Evolutionary conservation across 1,140 invertebrate genomes (phyloP).

Genomic region (Paraescarpia echinospica): DNA sequence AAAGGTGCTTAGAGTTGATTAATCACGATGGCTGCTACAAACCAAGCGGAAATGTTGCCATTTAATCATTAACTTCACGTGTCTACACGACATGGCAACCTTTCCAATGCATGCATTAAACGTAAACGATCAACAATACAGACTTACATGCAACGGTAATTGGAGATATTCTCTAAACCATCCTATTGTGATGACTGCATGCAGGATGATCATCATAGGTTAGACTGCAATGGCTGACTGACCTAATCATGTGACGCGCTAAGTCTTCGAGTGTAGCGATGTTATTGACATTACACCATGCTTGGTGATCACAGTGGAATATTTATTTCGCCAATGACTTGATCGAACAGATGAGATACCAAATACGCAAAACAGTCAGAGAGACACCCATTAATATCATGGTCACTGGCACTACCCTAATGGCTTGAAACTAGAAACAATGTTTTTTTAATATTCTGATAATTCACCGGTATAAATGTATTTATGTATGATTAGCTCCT

Average conservation of each 20-base stretch:
- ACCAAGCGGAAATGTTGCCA: not conserved
- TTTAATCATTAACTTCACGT: not conserved
- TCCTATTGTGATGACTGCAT: not conserved
- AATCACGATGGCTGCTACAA: not conserved
- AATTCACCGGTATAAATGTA: not conserved
- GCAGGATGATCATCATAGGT: not conserved
- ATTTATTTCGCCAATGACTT: not conserved
- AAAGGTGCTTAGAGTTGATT: too few relatives aligned
- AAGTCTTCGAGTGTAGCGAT: not conserved
- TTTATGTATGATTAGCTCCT: too few relatives aligned
- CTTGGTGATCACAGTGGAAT: not conserved
- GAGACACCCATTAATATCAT: too few relatives aligned
- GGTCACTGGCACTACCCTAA: too few relatives aligned
- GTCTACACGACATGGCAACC: too few relatives aligned
- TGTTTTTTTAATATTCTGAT: not conserved
- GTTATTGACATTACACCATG: too few relatives aligned
- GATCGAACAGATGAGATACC: not conserved
- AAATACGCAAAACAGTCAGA: not conserved
- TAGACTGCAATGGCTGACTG: not conserved
- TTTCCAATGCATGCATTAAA: not conserved
- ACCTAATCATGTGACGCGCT: not conserved
- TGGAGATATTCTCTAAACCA: not conserved
- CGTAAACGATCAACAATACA: not conserved
- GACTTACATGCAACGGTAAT: not conserved
- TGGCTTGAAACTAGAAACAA: not conserved